These are phyloP conservation scores for Ctenopoma kingsleyae DNA, from an alignment of 2,797 vertebrate genomes.

Conservation along the genomic window DNA sequence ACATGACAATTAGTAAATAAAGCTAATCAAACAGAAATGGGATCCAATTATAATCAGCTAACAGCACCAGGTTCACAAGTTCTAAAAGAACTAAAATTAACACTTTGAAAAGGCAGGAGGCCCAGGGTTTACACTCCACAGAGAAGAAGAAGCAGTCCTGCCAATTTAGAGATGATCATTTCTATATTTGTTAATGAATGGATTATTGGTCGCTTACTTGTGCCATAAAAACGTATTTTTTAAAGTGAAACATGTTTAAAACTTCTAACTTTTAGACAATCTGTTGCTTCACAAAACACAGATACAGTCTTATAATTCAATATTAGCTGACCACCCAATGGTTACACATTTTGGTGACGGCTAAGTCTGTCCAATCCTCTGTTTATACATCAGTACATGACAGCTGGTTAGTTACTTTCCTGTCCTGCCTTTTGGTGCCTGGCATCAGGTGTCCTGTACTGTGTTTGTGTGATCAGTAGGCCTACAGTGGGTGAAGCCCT, in stretches of 20 bases:
- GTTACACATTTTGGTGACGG: background rate
- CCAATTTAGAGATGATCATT: background rate
- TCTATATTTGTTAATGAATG: background rate
- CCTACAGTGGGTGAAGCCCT: constrained; percentile 74
- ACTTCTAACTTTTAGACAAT: background rate
- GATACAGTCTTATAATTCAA: constrained; percentile 12
- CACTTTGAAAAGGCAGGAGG: background rate
- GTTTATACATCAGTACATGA: background rate
- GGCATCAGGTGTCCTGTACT: constrained; percentile 33
- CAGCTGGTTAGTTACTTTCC: constrained; percentile 27
- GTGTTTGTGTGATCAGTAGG: constrained; percentile 53
- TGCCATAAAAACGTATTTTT: background rate
- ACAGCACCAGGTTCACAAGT: background rate
- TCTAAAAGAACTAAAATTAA: background rate
- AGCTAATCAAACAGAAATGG: background rate
- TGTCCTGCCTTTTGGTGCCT: constrained; percentile 36
- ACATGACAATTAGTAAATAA: background rate
- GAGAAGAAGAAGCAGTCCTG: background rate
- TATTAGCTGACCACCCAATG: background rate
- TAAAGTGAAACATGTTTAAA: background rate
- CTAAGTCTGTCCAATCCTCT: background rate
- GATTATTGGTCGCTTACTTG: background rate
- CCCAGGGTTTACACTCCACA: background rate
- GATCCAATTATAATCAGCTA: background rate
- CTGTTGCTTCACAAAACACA: background rate